Base-by-base conservation (phyloP, 2,113 vertebrate genomes). In the Cryptomyrus ogoouensis region DNA sequence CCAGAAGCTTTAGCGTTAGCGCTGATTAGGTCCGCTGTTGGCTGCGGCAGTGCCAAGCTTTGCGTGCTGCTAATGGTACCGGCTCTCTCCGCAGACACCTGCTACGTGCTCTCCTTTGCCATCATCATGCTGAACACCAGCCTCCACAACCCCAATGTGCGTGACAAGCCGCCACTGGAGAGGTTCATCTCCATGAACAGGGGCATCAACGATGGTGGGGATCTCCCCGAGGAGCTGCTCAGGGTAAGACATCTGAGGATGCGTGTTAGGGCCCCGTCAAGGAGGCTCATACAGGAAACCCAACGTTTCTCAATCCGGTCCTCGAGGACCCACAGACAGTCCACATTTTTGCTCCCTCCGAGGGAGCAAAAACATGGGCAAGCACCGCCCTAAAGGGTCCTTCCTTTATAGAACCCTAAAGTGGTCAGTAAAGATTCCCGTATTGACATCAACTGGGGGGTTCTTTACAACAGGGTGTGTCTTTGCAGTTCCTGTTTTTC, bases 101-200 rank as follows among this genome's bases (percentile, higher is more conserved):
- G 98, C 94, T 99, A 99, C 0, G 98, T 99, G 91, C 95, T 99
- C 24, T 99, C 98, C 0, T 99, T 99, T 46, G 97, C 98, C 5
- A 98, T 99, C 95, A 99, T 99, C 93, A 99, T 99, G 98, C 95
- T 99, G 89, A 99, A 99, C 93, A 99, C 98, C 92, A 99, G 98
- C 92, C 96, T 99, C 89, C 98, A 99, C 96, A 99, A 99, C 94
- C 98, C 98, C 93, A 99, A 99, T 0, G 98, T 99, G 42, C 94
- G 97, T 87, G 98, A 99, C 95, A 99, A 99, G 91, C 98, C 98
- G 83, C 96, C 98, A 0, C 98, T 97, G 4, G 98, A 99, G 95
- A 97, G 98, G n/a, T 99, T 99, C 93, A 98, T 99, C 95, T 97
- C 97, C 89, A 99, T 99, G 98, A 99, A 99, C 94, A 96, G 98